These are phyloP conservation scores for Periophthalmus modestus DNA, from an alignment of 2,113 vertebrate species.

Conservation along the genomic window DNA sequence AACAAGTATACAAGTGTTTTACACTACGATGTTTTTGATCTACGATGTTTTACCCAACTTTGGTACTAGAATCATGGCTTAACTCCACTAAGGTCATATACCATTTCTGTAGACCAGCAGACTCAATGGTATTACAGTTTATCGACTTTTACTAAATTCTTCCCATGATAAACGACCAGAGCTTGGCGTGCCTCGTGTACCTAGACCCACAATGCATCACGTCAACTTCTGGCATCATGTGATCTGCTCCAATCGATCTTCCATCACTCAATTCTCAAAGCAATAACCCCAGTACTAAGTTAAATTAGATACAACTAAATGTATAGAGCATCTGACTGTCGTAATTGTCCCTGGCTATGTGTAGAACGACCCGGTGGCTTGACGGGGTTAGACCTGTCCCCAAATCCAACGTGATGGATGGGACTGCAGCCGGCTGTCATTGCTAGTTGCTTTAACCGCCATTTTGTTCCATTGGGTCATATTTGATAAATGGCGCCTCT, in stretches of 20 bases:
- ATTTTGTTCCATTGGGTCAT: constrained; percentile 12
- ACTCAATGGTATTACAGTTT: background rate
- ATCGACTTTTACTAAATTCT: background rate
- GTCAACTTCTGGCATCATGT: background rate
- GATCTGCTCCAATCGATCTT: background rate
- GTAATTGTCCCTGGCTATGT: constrained; percentile 29
- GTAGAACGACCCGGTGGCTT: constrained; percentile 25
- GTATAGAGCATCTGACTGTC: constrained; percentile 41
- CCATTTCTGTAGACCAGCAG: background rate
- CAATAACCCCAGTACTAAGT: constrained; percentile 11
- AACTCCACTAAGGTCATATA: background rate
- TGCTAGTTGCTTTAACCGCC: constrained; percentile 25
- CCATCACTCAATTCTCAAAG: constrained; percentile 18
- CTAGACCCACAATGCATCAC: background rate
- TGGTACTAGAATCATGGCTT: no score
- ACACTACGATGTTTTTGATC: no score
- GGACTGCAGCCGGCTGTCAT: constrained; percentile 26
- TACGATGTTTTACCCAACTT: no score
- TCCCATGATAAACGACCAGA: background rate
- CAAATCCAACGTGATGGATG: constrained; percentile 48
- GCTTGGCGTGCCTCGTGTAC: background rate
- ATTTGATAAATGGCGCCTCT: constrained; percentile 5
- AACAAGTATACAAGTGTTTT: no score
- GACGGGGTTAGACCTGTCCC: constrained; percentile 28
- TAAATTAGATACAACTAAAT: constrained; percentile 38